Percentiles rank a stretch among this genome's conserved stretches.
Evolutionary conservation across 2,113 vertebrate species (phyloP).

Genomic region (Phylloscopus trochiloides): DNA sequence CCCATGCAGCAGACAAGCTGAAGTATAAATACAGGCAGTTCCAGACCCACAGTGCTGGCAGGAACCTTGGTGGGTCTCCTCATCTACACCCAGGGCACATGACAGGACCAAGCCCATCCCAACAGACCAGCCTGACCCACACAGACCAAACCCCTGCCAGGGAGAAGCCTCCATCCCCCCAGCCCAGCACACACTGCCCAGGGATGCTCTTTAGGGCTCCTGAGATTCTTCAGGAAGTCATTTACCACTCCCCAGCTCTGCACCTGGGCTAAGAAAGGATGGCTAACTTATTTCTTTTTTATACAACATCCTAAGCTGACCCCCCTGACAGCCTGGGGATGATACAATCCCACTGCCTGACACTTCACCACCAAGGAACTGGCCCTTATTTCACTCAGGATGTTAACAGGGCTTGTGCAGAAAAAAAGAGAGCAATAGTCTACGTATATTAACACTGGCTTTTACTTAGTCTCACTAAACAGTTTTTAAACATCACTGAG

Average conservation of each 20-base stretch:
- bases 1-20: background rate
- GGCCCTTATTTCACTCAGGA: fast-evolving
- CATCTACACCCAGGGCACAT: background rate
- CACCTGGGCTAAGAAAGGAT: background rate
- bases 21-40: background rate
- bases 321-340: background rate
- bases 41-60: background rate
- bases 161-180: background rate
- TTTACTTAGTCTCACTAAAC: background rate
- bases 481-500: background rate
- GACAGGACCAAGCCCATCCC: background rate
- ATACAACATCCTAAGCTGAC: background rate
- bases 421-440: background rate
- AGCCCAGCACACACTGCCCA: background rate
- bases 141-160: background rate
- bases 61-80: background rate
- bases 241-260: background rate
- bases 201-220: background rate
- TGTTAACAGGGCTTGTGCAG: background rate
- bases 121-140: fast-evolving
- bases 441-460: background rate
- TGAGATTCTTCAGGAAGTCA: background rate
- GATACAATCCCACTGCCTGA: no score
- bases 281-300: background rate
- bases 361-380: fast-evolving